Evolutionary conservation across 2,797 vertebrate genomes (phyloP).

Genomic region (Oceanodroma leucorhoa): DNA sequence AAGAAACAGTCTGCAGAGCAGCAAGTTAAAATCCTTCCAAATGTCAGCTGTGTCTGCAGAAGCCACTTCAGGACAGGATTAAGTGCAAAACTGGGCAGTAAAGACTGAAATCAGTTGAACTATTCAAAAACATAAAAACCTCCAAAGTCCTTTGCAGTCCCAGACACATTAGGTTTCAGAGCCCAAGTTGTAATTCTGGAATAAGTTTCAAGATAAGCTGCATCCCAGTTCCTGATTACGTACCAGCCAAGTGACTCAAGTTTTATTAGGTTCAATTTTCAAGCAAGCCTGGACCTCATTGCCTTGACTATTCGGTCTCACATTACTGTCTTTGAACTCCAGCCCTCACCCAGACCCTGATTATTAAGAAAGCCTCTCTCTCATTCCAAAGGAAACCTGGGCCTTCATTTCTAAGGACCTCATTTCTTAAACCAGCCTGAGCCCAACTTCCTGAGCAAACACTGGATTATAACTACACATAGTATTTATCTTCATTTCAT

Average conservation of each 20-base stretch:
- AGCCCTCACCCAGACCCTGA: not conserved
- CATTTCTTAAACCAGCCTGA: not conserved
- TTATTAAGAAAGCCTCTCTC: not conserved
- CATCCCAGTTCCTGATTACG: not conserved
- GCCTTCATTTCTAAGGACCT: not conserved
- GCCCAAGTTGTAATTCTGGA: not conserved
- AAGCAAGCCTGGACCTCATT: not conserved
- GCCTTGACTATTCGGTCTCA: not conserved
- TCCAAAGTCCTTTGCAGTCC: not conserved
- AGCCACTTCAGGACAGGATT: not conserved
- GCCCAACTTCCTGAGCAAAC: not conserved
- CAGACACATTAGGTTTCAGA: not conserved
- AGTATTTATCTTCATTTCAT: not conserved
- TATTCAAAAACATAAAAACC: not conserved
- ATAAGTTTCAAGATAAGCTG: not conserved
- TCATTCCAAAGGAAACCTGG: not conserved
- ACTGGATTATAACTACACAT: too few relatives aligned
- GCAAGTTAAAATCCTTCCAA: not conserved
- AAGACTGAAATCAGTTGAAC: not conserved
- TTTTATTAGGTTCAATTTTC: not conserved
- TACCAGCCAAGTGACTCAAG: not conserved
- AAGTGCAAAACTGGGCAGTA: not conserved
- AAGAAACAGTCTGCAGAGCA: not conserved
- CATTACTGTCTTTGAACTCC: not conserved
- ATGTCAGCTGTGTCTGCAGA: not conserved